Percentiles rank a stretch among this genome's conserved stretches.
These are phyloP conservation scores for Stratiomys singularior DNA, from an alignment of 2,888 invertebrate species.

Conservation along the genomic window DNA sequence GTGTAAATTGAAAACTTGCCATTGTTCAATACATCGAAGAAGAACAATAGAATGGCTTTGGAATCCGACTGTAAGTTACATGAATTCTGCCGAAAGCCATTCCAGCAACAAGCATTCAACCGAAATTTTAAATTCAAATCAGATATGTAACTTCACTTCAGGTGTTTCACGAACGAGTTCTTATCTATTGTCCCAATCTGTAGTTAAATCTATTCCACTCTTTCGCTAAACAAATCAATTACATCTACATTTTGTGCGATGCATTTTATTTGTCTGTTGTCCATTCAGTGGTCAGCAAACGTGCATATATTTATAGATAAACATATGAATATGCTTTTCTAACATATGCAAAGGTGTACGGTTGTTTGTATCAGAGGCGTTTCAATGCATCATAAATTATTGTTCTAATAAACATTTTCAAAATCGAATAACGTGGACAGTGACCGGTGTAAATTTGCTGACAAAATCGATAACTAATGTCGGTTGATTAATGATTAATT, in stretches of 20 bases:
- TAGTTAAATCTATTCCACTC: neutral
- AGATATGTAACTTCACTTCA: too few species aligned
- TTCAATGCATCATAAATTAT: conserved; percentile 33
- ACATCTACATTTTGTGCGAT: neutral
- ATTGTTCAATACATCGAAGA: too few species aligned
- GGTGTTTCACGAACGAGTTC: too few species aligned
- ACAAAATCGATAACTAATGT: conserved; percentile 44
- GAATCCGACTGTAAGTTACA: too few species aligned
- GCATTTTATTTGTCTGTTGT: neutral
- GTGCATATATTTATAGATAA: neutral
- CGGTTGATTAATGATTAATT: conserved; percentile 36
- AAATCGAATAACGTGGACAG: conserved; percentile 38
- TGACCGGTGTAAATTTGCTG: conserved; percentile 44
- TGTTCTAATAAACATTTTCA: conserved; percentile 36
- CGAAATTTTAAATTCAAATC: too few species aligned
- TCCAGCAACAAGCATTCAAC: too few species aligned
- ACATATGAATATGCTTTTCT: too few species aligned
- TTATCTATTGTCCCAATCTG: too few species aligned
- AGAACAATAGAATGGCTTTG: too few species aligned
- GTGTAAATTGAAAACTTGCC: too few species aligned
- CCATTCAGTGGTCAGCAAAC: neutral
- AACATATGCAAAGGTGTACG: too few species aligned
- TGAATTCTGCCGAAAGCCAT: too few species aligned
- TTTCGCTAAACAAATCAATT: conserved; percentile 8
- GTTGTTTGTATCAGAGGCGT: neutral